phyloP scores from a whole-genome alignment of 2,888 invertebrate genomes.

The Kryphioiulus occultus region DNA sequence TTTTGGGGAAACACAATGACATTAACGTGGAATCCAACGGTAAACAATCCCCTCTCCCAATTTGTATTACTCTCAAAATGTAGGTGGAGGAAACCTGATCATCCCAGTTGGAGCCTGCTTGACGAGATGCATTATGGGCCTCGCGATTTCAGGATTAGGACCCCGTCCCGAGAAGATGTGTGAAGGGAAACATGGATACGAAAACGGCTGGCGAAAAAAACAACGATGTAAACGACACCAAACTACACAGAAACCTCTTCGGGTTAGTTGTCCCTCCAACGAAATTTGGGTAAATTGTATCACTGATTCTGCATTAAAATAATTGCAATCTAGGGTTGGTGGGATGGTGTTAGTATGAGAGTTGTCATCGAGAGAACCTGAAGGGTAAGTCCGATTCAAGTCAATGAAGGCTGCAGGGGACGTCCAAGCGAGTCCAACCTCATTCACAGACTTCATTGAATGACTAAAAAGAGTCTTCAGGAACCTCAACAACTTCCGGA shows the following conservation, averaged over 20 bases:
- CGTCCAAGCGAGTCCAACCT: too few relatives aligned
- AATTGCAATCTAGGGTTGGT: too few relatives aligned
- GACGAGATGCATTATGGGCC: not conserved
- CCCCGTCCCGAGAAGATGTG: not conserved
- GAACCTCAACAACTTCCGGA: too few relatives aligned
- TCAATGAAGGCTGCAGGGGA: too few relatives aligned
- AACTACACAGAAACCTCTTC: not conserved
- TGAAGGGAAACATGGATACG: constrained; percentile 16
- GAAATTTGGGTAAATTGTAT: not conserved
- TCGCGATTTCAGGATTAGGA: not conserved
- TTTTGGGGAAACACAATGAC: not conserved
- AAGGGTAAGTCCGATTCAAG: too few relatives aligned
- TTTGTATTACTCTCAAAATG: not conserved
- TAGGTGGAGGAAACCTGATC: not conserved
- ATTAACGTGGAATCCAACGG: not conserved
- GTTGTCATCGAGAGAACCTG: too few relatives aligned
- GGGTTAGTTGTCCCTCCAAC: not conserved
- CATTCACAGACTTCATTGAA: too few relatives aligned
- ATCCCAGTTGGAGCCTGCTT: not conserved
- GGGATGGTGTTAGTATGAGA: too few relatives aligned
- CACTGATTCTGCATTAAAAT: too few relatives aligned
- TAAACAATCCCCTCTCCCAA: not conserved
- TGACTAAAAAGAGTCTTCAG: too few relatives aligned
- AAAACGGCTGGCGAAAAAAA: not conserved
- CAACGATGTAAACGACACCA: constrained; percentile 6